Base-by-base conservation (phyloP, 35 echinoderm and acorn worm genomes). In the Hemicentrotus pulcherrimus region DNA sequence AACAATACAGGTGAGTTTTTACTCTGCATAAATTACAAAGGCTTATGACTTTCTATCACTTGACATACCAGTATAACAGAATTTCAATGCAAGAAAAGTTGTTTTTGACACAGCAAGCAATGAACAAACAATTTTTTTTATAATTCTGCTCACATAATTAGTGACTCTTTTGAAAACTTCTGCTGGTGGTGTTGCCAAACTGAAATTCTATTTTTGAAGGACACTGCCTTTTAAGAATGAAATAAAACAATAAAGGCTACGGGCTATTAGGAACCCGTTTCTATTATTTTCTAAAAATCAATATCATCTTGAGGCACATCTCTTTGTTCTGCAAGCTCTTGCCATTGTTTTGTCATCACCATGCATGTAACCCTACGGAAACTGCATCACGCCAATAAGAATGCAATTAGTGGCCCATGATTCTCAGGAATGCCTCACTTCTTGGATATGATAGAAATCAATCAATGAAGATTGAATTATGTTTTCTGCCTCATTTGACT, bases 381-480 rank as follows among this genome's bases (percentile, higher is more conserved):
- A 45, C 88, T 46, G 32, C 5, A 16, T 35, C 14, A 90, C 46
- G 32, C 32, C 88, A 90, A 45, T 90, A 19, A 90, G 32, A 78
- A 90, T 90, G 32, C 88, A 90, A 90, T 90, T 90, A 90, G 12
- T 90, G 12, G 32, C 1, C 70, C 88, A 6, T 90, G 22, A 78
- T 47, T 90, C 88, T 90, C 32, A 10, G 88, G 31, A 45, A 90
- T 90, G 88, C 9, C 14, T 35, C 6, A 89, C 31, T 89, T 46
- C 88, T 90, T 15, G 5, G 88, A 47, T 90, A 90, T 46, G 88
- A 47, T 16, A 24, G 46, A 47, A 14, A 30, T 33, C 32, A 90
- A 90, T 90, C 88, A 10, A 90, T 90, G 31, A 90, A 45, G 46
- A 90, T 90, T 90, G 19, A 90, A 90, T 90, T 90, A 90, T 47